Base-by-base conservation (phyloP, 2,888 invertebrate genomes). In the Drosophila buzzatii region DNA sequence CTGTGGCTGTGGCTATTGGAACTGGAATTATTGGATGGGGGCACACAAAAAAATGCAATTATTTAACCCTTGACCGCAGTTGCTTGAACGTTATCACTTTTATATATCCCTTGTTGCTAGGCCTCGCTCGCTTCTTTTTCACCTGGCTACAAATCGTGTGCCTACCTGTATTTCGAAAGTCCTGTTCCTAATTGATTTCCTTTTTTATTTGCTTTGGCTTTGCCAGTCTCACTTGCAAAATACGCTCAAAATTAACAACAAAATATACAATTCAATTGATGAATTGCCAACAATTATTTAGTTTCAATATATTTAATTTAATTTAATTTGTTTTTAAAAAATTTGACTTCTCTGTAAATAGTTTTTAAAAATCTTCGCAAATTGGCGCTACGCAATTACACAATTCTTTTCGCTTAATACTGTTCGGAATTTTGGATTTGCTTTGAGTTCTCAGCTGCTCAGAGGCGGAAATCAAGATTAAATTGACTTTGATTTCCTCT, bases 191-290 rank as follows among this genome's bases (percentile, higher is more conserved):
- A 65, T 72, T 76, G 76, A 72, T 80, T 82, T 63, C 47, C 47
- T 16, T 37, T 16, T 47, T 35, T 55, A 20, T 35, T 49, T 49
- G 6, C 35, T 58, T 56, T 52, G 47, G 45, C 45, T 67, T 63
- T 59, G 52, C 52, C 58, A 45, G 44, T 53, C 53, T 69, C 9
- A 69, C 61, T 70, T 59, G 72, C 58, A 53, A 71, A 60, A 57
- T 70, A 70, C 81, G 81, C 84, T 82, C 85, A 84, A 87, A 87
- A 87, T 70, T 71, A 85, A 81, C 84, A 87, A 87, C 70, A 65
- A 83, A 81, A 76, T 81, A 67, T 79, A 84, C 31, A 77, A 68
- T 74, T 74, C 75, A 45, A 58, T 65, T 47, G 69, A 68, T 56
- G 66, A 70, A 78, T 76, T 58, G 39, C 60, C 63, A 80, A 82